phyloP scores from a whole-genome alignment of 2,888 invertebrate genomes.

The Archips xylosteana region DNA sequence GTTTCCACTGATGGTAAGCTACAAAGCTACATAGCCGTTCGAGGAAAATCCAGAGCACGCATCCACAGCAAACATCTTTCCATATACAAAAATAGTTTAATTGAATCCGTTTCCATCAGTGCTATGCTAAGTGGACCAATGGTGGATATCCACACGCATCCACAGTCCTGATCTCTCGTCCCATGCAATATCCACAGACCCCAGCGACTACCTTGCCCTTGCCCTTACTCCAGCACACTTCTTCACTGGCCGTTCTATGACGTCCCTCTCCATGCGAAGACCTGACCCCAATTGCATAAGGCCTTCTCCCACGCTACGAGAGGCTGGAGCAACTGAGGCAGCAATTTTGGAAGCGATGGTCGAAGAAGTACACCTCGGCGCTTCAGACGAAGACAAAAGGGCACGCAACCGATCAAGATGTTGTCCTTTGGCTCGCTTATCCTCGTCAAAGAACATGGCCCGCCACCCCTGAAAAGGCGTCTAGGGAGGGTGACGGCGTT shows the following conservation, averaged over 20 bases:
- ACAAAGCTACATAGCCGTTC: no score
- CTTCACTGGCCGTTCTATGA: constrained; percentile 47
- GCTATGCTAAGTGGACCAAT: no score
- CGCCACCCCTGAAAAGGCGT: not conserved
- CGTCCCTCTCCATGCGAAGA: not conserved
- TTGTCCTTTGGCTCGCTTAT: not conserved
- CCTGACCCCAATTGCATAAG: not conserved
- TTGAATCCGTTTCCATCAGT: no score
- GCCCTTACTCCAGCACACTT: constrained; percentile 57
- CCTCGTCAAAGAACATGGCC: not conserved
- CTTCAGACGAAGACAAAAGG: not conserved
- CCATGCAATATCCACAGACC: constrained; percentile 47
- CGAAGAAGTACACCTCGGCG: not conserved
- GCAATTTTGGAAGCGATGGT: constrained; percentile 3
- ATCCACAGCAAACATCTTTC: no score
- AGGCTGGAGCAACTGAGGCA: not conserved
- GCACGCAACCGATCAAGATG: not conserved
- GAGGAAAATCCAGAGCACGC: no score
- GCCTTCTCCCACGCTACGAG: not conserved
- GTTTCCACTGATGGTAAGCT: no score
- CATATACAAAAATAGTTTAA: no score
- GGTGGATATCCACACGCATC: no score
- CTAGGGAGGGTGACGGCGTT: not conserved
- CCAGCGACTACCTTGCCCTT: constrained; percentile 44
- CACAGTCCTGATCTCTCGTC: constrained; percentile 49